These are phyloP conservation scores for Phyllopteryx taeniolatus DNA, from an alignment of 2,113 vertebrate genomes.

Conservation along the genomic window DNA sequence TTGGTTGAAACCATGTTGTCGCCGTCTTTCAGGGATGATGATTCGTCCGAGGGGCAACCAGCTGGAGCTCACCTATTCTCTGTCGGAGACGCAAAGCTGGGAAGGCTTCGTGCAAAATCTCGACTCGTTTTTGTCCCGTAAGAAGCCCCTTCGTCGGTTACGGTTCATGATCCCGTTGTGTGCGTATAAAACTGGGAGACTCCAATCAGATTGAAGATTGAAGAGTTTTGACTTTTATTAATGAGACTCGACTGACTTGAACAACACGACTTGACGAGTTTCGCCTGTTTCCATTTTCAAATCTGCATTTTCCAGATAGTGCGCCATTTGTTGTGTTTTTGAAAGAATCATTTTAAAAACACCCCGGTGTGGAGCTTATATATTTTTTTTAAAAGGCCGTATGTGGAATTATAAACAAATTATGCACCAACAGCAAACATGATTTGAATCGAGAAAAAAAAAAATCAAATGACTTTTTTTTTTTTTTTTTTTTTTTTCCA, in stretches of 20 bases:
- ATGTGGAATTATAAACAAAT: too few relatives aligned
- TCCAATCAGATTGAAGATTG: too few relatives aligned
- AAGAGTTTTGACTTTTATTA: too few relatives aligned
- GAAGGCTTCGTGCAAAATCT: conserved; percentile 41
- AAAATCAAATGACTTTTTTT: too few relatives aligned
- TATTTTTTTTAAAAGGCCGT: too few relatives aligned
- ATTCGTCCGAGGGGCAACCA: conserved; percentile 62
- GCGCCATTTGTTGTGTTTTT: too few relatives aligned
- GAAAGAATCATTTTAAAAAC: too few relatives aligned
- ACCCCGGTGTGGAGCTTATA: too few relatives aligned
- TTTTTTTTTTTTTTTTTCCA: too few relatives aligned
- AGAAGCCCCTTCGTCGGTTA: neutral
- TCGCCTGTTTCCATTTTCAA: neutral
- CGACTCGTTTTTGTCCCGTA: conserved; percentile 53
- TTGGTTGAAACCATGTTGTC: neutral
- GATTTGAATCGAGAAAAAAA: too few relatives aligned
- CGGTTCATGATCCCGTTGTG: neutral
- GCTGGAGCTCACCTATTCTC: conserved; percentile 51
- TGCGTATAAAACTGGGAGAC: neutral
- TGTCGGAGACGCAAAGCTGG: conserved; percentile 46
- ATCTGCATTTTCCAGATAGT: neutral
- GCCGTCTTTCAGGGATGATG: conserved; percentile 61
- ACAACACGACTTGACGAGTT: neutral
- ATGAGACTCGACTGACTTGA: neutral
- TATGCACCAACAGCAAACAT: too few relatives aligned